Evolutionary conservation across 2,797 vertebrate genomes (phyloP), one percentile per base, ranked within the genome.

Genomic region (Schizopygopsis malacanthus): DNA sequence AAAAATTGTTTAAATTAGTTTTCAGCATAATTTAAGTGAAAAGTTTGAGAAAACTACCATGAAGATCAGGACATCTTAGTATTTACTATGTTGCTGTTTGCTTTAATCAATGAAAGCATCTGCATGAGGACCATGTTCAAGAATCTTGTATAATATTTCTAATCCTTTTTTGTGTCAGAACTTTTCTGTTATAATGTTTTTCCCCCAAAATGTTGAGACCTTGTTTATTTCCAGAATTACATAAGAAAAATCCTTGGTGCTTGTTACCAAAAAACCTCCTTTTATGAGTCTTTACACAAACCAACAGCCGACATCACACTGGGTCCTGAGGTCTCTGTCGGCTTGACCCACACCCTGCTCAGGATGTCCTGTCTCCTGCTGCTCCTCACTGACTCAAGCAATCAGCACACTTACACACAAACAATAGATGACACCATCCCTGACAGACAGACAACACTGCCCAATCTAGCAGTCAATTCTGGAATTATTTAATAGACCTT

Each of bases 351-450:
- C 81, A 82, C 77, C 86, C 85, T 80, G 37, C 56, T 39, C 87
- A 91, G 90, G 90, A 92, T 90, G 83, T 90, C 89, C 90, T 89
- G 82, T 87, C 89, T 84, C 86, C 86, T 85, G 79, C 67, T 63
- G 83, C 85, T 87, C 85, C 63, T 82, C 72, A 71, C 72, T 65
- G 65, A 86, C 83, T 65, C 11, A 75, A 83, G 70, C 56, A 76
- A 77, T 87, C 89, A 81, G 16, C 54, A 85, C 52, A 3, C 63
- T 86, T 63, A 80, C 33, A 82, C 79, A 79, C 69, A 87, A 89
- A 89, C 83, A 89, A 83, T 63, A 72, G 67, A 61, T 69, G 70
- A 77, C 79, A 84, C 22, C 54, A 67, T 70, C 41, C 33, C 28
- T 39, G 52, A 90, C 54, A 87, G 15, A 85, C 12, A n/a, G 16